These are phyloP conservation scores for Podilymbus podiceps DNA, from an alignment of 2,113 vertebrate species.

Conservation along the genomic window DNA sequence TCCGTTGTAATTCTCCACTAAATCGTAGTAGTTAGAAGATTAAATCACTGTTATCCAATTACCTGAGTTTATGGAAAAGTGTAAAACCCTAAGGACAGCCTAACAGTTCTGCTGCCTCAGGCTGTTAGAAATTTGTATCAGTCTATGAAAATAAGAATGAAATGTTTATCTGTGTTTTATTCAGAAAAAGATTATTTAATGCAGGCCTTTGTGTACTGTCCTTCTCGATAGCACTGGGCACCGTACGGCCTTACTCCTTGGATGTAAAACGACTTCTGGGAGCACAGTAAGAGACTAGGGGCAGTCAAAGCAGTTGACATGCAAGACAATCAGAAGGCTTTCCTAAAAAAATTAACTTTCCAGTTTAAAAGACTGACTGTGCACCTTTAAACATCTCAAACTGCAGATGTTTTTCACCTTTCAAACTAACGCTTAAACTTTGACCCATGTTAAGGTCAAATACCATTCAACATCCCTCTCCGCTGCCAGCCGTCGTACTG, in stretches of 20 bases:
- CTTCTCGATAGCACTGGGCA: background rate
- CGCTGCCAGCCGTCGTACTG: background rate
- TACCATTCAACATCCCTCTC: background rate
- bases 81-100: background rate
- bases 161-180: background rate
- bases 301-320: background rate
- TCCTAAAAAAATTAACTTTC: background rate
- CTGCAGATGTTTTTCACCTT: background rate
- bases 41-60: background rate
- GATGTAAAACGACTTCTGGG: background rate
- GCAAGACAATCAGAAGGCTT: background rate
- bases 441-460: slow-evolving; percentile 4
- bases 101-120: background rate
- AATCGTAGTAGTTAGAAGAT: background rate
- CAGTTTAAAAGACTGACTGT: background rate
- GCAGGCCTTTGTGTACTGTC: background rate
- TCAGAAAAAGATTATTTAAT: background rate
- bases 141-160: background rate
- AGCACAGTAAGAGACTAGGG: background rate
- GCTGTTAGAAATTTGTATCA: background rate
- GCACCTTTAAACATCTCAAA: background rate
- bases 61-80: background rate
- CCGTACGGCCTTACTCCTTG: background rate
- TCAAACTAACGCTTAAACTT: background rate
- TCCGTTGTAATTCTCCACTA: background rate